Evolutionary conservation across 2,888 invertebrate species (phyloP).

Genomic region (Scaptomyza reducta): DNA sequence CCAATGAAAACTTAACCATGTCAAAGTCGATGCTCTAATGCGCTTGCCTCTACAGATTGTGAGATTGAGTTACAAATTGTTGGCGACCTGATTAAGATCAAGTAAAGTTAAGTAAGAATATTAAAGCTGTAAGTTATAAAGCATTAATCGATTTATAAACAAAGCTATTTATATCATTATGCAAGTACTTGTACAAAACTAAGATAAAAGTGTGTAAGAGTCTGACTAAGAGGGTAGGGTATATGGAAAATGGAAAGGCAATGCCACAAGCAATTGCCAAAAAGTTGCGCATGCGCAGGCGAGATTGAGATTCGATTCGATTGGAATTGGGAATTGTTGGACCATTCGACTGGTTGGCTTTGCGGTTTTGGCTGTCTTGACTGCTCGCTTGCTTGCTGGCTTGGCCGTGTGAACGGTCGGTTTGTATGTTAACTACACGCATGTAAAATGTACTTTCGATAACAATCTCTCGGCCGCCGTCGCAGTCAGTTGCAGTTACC

Average conservation of each 20-base stretch:
- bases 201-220: background rate
- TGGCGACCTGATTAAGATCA: background rate
- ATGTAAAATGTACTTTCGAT: constrained; percentile 79
- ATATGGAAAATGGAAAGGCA: constrained; percentile 71
- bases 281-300: constrained; percentile 72
- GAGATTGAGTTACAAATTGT: constrained; percentile 2
- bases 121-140: background rate
- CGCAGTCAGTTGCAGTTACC: constrained; percentile 15
- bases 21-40: constrained; percentile 20
- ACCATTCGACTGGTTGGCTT: constrained; percentile 55
- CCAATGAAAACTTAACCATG: constrained; percentile 2
- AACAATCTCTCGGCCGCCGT: constrained; percentile 58
- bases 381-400: constrained; percentile 18
- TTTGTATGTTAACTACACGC: constrained; percentile 79
- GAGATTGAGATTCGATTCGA: constrained; percentile 72
- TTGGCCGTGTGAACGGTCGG: constrained; percentile 74
- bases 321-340: constrained; percentile 58
- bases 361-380: constrained; percentile 12
- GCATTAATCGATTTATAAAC: background rate
- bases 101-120: background rate
- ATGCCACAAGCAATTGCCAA: constrained; percentile 55
- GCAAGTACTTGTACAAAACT: background rate
- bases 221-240: constrained; percentile 35
- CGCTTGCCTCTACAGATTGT: constrained; percentile 4
- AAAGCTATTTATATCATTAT: background rate